A percentile compares a stretch with the other conserved stretches of the same genome.
phyloP scores from a whole-genome alignment of 37 sponge, comb jelly and placozoan genomes.

The Axinella damicornis region DNA sequence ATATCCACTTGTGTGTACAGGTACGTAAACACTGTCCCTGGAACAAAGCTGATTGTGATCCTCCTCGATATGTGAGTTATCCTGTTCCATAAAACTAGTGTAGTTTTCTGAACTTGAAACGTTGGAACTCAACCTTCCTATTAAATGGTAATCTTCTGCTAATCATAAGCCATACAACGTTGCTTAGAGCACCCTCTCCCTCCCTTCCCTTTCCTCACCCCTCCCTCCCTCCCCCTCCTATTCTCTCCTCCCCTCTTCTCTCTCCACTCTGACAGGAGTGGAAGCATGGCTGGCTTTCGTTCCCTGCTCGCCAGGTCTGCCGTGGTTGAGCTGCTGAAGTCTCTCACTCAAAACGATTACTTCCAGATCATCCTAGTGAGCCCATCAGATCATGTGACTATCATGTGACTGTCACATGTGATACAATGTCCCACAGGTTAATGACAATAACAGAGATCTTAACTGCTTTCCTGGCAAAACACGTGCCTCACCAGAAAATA shows the following conservation, averaged over 20 bases:
- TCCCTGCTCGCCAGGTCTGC: slow-evolving; percentile 33
- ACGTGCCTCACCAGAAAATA: slow-evolving; percentile 45
- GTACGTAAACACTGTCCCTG: slow-evolving; percentile 38
- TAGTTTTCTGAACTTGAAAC: too few relatives aligned
- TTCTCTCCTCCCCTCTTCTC: background rate
- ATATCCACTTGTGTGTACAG: background rate
- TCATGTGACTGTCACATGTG: background rate
- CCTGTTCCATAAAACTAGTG: too few relatives aligned
- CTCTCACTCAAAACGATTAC: slow-evolving; percentile 55
- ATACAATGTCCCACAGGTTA: background rate
- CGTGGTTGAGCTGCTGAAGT: slow-evolving; percentile 16
- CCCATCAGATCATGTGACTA: background rate
- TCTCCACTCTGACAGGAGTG: slow-evolving; percentile 36
- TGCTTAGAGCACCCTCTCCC: too few relatives aligned
- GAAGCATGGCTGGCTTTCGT: slow-evolving; percentile 43
- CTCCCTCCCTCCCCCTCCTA: background rate
- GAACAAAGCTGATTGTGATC: slow-evolving; percentile 30
- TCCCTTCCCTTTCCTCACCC: background rate
- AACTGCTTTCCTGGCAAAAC: slow-evolving; percentile 25
- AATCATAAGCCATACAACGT: too few relatives aligned
- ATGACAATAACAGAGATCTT: background rate
- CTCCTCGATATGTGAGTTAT: slow-evolving; percentile 43
- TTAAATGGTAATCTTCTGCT: too few relatives aligned
- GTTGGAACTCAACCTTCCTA: too few relatives aligned
- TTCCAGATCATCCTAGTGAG: slow-evolving; percentile 49